Percentiles rank a stretch among this genome's conserved stretches.
Conservation (phyloP, 2,888 invertebrate species). For the Xanthia togata region DNA sequence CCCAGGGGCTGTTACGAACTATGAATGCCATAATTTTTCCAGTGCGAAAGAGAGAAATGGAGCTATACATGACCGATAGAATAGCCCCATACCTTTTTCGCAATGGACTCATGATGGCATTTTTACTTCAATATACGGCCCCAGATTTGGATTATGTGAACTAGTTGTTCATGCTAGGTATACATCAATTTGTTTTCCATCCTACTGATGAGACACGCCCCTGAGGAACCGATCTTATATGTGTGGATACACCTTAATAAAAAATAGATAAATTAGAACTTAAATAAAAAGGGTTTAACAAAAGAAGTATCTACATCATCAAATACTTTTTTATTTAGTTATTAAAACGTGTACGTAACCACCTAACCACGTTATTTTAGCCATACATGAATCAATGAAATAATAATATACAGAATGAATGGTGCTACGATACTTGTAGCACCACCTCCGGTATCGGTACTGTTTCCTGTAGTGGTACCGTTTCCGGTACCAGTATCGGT, state of each 20-base stretch:
- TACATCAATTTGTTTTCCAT: too few species aligned
- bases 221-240: not conserved
- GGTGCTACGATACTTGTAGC: slow-evolving; percentile 33
- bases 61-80: not conserved
- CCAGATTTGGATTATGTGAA: not conserved
- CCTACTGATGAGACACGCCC: too few species aligned
- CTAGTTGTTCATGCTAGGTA: not conserved
- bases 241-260: not conserved
- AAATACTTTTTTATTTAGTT: not conserved
- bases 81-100: not conserved
- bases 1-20: not conserved
- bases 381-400: slow-evolving; percentile 16
- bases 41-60: not conserved
- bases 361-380: slow-evolving; percentile 25
- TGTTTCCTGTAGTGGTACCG: not conserved
- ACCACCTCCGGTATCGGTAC: not conserved
- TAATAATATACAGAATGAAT: slow-evolving; percentile 29
- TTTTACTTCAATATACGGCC: not conserved
- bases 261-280: slow-evolving; percentile 12
- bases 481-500: not conserved
- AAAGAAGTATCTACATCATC: not conserved
- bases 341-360: not conserved
- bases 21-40: not conserved
- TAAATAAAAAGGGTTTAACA: not conserved
- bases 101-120: not conserved